Conservation (phyloP, 2,113 vertebrate genomes). For the Bufo bufo region DNA sequence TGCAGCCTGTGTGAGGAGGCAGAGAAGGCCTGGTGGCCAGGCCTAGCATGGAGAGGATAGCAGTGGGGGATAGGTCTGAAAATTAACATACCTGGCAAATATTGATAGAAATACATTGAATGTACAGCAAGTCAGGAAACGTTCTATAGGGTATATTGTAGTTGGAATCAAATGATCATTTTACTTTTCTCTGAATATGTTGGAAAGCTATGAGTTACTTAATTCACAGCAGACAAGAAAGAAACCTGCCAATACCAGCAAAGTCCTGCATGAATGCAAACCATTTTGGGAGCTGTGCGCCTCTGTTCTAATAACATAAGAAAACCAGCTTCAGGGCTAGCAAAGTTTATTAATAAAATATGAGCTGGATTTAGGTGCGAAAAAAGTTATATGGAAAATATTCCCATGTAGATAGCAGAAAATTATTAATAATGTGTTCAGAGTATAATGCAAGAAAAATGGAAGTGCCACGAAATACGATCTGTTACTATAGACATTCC, state of each 20-base stretch:
- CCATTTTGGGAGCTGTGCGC: not conserved
- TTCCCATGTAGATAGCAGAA: not conserved
- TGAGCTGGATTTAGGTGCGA: slow-evolving; percentile 25
- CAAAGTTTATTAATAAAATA: slow-evolving; percentile 28
- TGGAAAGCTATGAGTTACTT: not conserved
- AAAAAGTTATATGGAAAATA: slow-evolving; percentile 31
- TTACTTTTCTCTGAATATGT: not conserved
- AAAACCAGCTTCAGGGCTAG: not conserved
- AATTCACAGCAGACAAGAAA: not conserved
- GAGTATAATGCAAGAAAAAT: slow-evolving; percentile 13
- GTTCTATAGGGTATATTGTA: not conserved
- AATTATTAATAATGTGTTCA: not conserved
- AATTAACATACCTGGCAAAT: too few species aligned
- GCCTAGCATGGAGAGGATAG: too few species aligned
- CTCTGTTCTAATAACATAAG: slow-evolving; percentile 3
- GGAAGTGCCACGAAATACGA: slow-evolving; percentile 10
- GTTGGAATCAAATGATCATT: not conserved
- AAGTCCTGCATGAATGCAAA: slow-evolving; percentile 27
- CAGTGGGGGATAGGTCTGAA: too few species aligned
- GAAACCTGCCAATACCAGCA: slow-evolving; percentile 8
- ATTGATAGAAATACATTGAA: too few species aligned
- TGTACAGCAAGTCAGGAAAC: too few species aligned
- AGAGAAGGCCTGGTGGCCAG: too few species aligned
- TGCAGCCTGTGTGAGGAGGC: too few species aligned
- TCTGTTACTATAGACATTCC: slow-evolving; percentile 9